Conservation (phyloP, 2,888 invertebrate species). For the Salpingus planirostris region DNA sequence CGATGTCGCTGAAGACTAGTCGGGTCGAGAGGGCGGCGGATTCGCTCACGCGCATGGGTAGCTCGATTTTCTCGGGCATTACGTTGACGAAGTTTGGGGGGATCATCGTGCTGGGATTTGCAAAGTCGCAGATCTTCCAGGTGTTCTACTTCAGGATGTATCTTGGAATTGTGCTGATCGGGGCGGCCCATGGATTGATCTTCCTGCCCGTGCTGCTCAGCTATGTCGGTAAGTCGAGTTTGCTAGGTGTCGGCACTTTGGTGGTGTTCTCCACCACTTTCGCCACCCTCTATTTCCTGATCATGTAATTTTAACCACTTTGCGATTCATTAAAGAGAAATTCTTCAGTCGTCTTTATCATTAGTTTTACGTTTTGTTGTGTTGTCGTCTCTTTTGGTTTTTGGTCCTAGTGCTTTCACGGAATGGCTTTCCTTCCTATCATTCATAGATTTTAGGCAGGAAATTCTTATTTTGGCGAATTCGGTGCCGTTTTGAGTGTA, state of each 20-base stretch:
- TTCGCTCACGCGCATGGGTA: conserved; percentile 84
- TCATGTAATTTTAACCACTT: too few relatives aligned
- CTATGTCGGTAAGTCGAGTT: conserved; percentile 74
- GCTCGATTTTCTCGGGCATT: conserved; percentile 94
- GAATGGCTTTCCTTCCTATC: too few relatives aligned
- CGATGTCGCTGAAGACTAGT: conserved; percentile 63
- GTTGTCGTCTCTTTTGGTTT: too few relatives aligned
- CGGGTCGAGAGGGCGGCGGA: conserved; percentile 72
- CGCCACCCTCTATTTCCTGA: neutral
- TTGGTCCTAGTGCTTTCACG: too few relatives aligned
- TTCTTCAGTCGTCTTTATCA: too few relatives aligned
- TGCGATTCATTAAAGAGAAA: too few relatives aligned
- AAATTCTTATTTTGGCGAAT: conserved; percentile 9
- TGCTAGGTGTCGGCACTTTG: conserved; percentile 3
- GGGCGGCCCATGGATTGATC: conserved; percentile 93
- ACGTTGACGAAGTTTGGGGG: conserved; percentile 97
- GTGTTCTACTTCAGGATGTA: conserved; percentile 52
- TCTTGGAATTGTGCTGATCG: conserved; percentile 92
- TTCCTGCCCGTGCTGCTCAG: conserved; percentile 96
- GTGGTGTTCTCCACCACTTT: neutral
- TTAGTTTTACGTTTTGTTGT: too few relatives aligned
- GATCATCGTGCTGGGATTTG: conserved; percentile 91
- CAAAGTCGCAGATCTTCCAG: conserved; percentile 91
- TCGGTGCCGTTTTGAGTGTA: too few relatives aligned
- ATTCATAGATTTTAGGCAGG: too few relatives aligned